Evolutionary conservation across 2,113 vertebrate species (phyloP), one percentile per base, ranked within the genome.

Genomic region (Meriones unguiculatus): DNA sequence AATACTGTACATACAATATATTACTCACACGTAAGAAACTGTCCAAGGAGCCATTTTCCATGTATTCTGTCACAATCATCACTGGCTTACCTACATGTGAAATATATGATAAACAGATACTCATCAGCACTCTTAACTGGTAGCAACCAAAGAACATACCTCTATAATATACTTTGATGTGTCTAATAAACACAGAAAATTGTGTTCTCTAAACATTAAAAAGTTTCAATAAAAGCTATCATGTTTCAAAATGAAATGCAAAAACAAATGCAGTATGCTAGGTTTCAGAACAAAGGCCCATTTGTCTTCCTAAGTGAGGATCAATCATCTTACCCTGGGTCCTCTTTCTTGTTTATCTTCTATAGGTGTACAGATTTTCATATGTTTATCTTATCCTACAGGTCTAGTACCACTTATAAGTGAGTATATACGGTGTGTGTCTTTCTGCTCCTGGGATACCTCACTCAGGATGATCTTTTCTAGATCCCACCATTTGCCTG

Each of bases 41-140:
- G 97, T 99, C 99, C 98, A 99, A 98, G 90, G 99, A 99, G 13
- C 99, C 99, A 94, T 99, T 99, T 96, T 99, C 99, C 99, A 99
- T 99, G 89, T 99, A 99, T 96, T 99, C 99, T 76, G 99, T 99
- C 82, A 99, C 99, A 97, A 99, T 99, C 99, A 99, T 99, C 85
- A 99, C 99, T 13, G 99, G 99, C 88, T 99, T 99, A 98, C 99
- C 99, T 99, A 96, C 2, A 97, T 96, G 95, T 2, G 97, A 22
- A 97, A 92, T 93, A 97, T 95, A 97, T 30, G 25, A 92, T 30
- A 78, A 87, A 94, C 77, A 50, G 22, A 17, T 41, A 46, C 46
- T 87, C 13, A 86, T 86, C 50, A 92, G 1, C 22, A 81, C 38
- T 9, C 46, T 78, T 1, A 94, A 52, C 6, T 94, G 88, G 38